Base-by-base conservation (phyloP, 1,140 invertebrate genomes). In the Magallana ariakensis region DNA sequence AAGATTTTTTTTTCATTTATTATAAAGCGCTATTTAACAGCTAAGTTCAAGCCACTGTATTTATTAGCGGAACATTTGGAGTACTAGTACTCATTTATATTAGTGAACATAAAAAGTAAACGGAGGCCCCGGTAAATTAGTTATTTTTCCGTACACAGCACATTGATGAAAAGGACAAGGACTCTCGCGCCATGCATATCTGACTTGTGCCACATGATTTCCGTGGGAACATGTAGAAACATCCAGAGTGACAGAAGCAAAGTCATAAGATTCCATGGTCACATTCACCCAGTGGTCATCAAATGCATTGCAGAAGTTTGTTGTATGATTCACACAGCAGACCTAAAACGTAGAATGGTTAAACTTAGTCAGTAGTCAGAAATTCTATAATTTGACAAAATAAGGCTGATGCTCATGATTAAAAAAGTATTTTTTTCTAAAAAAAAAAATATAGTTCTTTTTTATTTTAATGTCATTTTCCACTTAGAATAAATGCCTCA, bases 161-260 rank as follows among this genome's bases (percentile, higher is more conserved):
- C 93, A 93, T n/a, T 84, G 57, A n/a, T 91, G 87, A 46, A 92
- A 90, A 7, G 85, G 62, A 89, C 93, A 94, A 4, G 93, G 93
- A 75, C 89, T 91, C 57, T 91, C 89, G 33, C 90, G 85, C 93
- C 93, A 94, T 0, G 90, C 90, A 81, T 94, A 93, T n/a, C 93
- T 85, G 15, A 93, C 84, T 26, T 89, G 87, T 16, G 55, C 85
- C 13, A 89, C 55, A 46, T 83, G 62, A 26, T 70, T 26, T 19
- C 53, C 80, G 53, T 88, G 60, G 13, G 33, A 62, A 80, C 90
- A 90, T 19, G n/a, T 86, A n/a, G 83, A 81, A 13, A 81, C 87
- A 54, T 87, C 85, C 55, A 92, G 83, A 11, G 87, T 89, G 11
- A 92, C 90, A 55, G 84, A 54, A 22, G 88, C 82, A 15, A 56